These are phyloP conservation scores for Microplitis demolitor DNA, from an alignment of 1,140 invertebrate species.

Conservation along the genomic window DNA sequence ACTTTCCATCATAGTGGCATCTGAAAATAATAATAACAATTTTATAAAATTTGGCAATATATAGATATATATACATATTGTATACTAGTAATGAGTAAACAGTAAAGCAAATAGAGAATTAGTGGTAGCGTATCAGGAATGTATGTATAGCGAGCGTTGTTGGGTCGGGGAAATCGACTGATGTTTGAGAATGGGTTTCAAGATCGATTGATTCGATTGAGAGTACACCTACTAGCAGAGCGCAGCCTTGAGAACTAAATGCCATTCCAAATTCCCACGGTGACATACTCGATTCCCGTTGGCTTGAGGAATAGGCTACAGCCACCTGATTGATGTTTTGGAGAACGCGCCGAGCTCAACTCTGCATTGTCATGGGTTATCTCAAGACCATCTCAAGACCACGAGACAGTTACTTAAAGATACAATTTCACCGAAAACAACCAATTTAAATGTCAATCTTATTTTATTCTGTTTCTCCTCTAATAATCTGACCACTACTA, in stretches of 20 bases:
- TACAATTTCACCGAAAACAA: neutral
- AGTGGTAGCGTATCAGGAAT: no score
- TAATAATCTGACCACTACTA: no score
- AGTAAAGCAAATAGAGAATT: no score
- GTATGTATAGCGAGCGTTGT: no score
- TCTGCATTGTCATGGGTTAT: neutral
- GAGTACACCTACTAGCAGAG: neutral
- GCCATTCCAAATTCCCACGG: neutral
- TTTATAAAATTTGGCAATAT: neutral
- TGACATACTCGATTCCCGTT: neutral
- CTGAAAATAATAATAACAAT: conserved; percentile 38
- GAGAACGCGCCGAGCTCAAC: neutral
- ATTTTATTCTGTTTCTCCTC: neutral
- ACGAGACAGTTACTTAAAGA: neutral
- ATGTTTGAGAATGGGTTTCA: neutral
- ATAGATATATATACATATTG: no score
- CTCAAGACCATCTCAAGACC: conserved; percentile 1
- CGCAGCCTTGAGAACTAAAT: neutral
- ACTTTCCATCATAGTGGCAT: conserved; percentile 60
- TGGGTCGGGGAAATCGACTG: no score
- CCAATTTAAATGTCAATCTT: neutral
- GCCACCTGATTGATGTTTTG: neutral
- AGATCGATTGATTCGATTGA: conserved; percentile 4
- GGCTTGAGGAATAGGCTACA: neutral
- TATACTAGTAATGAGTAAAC: no score